Evolutionary conservation across 2,113 vertebrate species (phyloP).

Genomic region (Lynx canadensis): DNA sequence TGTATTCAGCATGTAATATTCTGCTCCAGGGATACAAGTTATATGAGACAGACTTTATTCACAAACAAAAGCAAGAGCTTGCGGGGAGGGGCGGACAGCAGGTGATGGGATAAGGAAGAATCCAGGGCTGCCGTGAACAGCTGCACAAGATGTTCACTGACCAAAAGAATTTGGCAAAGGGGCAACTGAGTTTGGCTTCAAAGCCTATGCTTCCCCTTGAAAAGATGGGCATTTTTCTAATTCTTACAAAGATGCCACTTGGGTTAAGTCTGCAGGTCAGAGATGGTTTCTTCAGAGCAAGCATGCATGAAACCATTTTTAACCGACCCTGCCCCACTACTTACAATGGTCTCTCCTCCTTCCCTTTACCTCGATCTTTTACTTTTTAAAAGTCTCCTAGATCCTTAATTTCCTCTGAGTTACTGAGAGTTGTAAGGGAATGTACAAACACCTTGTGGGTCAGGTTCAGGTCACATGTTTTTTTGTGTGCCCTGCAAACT

Average conservation of each 20-base stretch:
- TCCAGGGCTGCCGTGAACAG: background rate
- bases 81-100: background rate
- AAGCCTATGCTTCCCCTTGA: background rate
- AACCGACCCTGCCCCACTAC: background rate
- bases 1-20: slow-evolving; percentile 38
- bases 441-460: background rate
- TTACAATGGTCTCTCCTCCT: background rate
- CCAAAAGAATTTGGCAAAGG: background rate
- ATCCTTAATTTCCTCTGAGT: background rate
- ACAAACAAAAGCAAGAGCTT: background rate
- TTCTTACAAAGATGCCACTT: background rate
- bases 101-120: background rate
- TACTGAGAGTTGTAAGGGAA: background rate
- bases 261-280: background rate
- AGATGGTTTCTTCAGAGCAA: background rate
- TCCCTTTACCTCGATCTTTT: background rate
- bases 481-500: background rate
- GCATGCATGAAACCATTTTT: background rate
- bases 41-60: background rate
- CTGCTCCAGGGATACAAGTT: background rate
- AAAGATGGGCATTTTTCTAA: slow-evolving; percentile 31
- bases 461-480: background rate
- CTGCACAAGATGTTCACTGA: background rate
- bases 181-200: background rate
- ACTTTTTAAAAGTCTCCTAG: background rate